Percentiles rank a stretch among this genome's conserved stretches.
phyloP scores from a whole-genome alignment of 2,888 invertebrate genomes.

The Volucella inanis region DNA sequence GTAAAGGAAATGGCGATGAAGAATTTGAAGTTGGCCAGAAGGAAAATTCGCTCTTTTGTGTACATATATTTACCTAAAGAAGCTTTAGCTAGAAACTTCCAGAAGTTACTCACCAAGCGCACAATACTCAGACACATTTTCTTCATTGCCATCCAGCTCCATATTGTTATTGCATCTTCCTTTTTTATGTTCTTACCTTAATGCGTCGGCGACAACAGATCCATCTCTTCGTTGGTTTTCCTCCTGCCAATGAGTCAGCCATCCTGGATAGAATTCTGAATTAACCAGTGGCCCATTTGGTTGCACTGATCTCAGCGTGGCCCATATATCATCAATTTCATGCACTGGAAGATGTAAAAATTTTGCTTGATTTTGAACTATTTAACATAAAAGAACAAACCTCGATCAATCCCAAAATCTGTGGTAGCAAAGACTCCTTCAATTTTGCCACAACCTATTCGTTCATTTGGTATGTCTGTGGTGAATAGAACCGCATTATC shows the following conservation, averaged over 20 bases:
- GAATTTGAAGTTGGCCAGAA: too few species aligned
- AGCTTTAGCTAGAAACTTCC: too few species aligned
- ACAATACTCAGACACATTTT: too few species aligned
- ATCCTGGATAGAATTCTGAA: slow-evolving; percentile 95
- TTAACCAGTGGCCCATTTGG: slow-evolving; percentile 93
- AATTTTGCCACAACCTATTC: slow-evolving; percentile 86
- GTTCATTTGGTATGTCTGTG: slow-evolving; percentile 88
- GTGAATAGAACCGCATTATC: slow-evolving; percentile 88
- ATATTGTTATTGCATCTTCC: too few species aligned
- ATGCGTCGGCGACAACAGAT: slow-evolving; percentile 84
- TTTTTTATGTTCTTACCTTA: slow-evolving; percentile 78
- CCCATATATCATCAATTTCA: slow-evolving; percentile 82
- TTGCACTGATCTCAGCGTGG: slow-evolving; percentile 84
- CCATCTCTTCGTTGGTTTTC: slow-evolving; percentile 85
- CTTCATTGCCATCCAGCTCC: too few species aligned
- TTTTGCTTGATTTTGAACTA: neutral
- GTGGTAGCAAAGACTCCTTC: slow-evolving; percentile 90
- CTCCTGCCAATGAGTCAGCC: slow-evolving; percentile 95
- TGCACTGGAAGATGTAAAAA: slow-evolving; percentile 76
- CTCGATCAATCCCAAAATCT: slow-evolving; percentile 87
- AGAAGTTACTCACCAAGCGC: too few species aligned
- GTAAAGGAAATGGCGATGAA: too few species aligned
- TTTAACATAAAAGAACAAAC: slow-evolving; percentile 75
- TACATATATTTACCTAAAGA: too few species aligned
- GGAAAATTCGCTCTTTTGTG: too few species aligned